Evolutionary conservation across 2,888 invertebrate genomes (phyloP), one percentile per base, ranked within the genome.

Genomic region (Agrotis segetum): DNA sequence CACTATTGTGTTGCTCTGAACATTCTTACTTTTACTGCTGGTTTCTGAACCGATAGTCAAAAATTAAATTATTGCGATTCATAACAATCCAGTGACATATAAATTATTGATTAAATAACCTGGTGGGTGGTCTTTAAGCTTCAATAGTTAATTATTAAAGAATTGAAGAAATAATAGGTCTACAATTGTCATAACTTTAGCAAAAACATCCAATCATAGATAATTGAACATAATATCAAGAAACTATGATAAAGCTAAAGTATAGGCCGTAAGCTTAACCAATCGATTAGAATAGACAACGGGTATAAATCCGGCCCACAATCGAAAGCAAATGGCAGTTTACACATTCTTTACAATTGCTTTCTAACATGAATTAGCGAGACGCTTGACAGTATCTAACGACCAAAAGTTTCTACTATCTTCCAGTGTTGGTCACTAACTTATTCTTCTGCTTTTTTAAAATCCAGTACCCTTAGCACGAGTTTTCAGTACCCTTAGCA

Each of bases 321-420:
- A 90, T 88, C 84, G 92, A 93, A 93, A 92, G 92, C 90, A 87
- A 91, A 90, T 82, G 83, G 82, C 82, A 87, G 89, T 92, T 92
- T 88, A 87, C 89, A 92, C 93, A 94, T 94, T 94, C 93, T 90
- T 90, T 89, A 88, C 86, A 89, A 93, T 91, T 89, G 90, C 93
- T 94, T 93, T 93, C 92, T 92, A 91, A 88, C 90, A 89, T 88
- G 90, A 90, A 88, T 88, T 88, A 88, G 88, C 85, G 83, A 89
- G 87, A 90, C 83, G 78, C 78, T 83, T 82, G 84, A 83, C 85
- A 81, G 71, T 81, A 74, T 77, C 64, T 63, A 67, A 64, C 59
- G 40, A 81, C 52, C 69, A 61, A 47, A 21, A 63, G 58, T 73
- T 73, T 64, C 69, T 67, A 67, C 46, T 50, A 29, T 49, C n/a